Evolutionary conservation across 2,797 vertebrate genomes (phyloP), one percentile per base, ranked within the genome.

Genomic region (Octomys mimax): DNA sequence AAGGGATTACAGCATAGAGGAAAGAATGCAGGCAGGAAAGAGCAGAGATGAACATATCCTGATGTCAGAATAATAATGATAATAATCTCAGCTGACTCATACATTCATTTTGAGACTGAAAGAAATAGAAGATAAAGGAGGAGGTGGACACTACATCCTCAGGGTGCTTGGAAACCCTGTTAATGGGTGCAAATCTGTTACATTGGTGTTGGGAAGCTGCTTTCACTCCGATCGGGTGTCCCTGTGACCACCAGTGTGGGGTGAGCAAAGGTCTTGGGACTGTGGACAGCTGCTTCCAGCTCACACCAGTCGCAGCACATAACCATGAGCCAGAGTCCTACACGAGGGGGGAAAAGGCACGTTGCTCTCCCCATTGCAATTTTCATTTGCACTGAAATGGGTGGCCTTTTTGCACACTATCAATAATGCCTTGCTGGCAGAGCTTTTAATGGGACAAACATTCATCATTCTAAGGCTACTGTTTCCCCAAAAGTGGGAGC

Each of bases 401-500:
- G 95, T 97, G 92, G 87, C 89, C 94, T 94, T 94, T 97, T 97
- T 96, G 84, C 85, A 96, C 83, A 89, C 92, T 95, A 97, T 97
- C 94, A 96, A 97, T 97, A 97, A 97, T 94, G 94, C 94, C 75
- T 97, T 68, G 92, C 96, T 97, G 59, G 95, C 97, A 73, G 81
- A 96, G 94, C 78, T 92, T 92, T 95, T 95, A 96, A 96, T 96
- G 95, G 94, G 89, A 97, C 95, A 95, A 92, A 91, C 92, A 97
- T 97, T 96, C 92, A 98, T 98, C 96, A 97, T 96, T 80, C 97
- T 95, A 97, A 97, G 92, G 92, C 95, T 97, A 95, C 92, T 95
- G 64, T 95, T 96, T 96, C 87, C 81, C 95, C 87, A 22, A 95
- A 97, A 97, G 89, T 91, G 46, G 8, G 95, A 95, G 89, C 93